Conservation (phyloP, 2,797 vertebrate genomes). For the Salarias fasciatus region DNA sequence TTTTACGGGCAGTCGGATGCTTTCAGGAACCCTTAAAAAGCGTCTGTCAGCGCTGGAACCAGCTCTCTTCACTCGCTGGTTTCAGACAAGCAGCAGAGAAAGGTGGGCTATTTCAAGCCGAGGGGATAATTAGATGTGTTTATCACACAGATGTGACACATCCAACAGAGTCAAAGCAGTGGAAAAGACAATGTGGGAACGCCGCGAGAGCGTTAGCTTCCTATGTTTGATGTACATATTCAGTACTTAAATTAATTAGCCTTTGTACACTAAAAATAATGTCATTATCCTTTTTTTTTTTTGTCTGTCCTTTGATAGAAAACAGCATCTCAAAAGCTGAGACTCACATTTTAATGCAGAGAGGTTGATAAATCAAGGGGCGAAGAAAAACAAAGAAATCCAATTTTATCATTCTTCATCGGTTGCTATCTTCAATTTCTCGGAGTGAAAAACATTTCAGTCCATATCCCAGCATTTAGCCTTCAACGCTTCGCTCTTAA, state of each 20-base stretch:
- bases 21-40: no score
- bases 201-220: background rate
- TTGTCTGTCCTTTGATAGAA: background rate
- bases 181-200: slow-evolving; percentile 13
- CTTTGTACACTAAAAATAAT: background rate
- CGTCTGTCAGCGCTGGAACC: slow-evolving; percentile 11
- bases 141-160: slow-evolving; percentile 46
- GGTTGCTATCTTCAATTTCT: slow-evolving; percentile 22
- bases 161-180: slow-evolving; percentile 36
- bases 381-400: background rate
- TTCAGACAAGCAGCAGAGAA: slow-evolving; percentile 14
- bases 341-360: slow-evolving; percentile 9
- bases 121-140: slow-evolving; percentile 46
- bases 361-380: background rate
- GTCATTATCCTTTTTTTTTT: slow-evolving; percentile 4
- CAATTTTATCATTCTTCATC: slow-evolving; percentile 19
- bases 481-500: slow-evolving; percentile 37
- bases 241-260: background rate
- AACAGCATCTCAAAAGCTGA: slow-evolving; percentile 1
- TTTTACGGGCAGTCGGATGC: no score
- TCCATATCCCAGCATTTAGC: slow-evolving; percentile 25
- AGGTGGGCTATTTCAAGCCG: slow-evolving; percentile 38
- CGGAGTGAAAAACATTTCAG: slow-evolving; percentile 25
- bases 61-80: slow-evolving; percentile 33
- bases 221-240: slow-evolving; percentile 1